phyloP scores from a whole-genome alignment of 2,113 vertebrate species.

The Sminthopsis crassicaudata region DNA sequence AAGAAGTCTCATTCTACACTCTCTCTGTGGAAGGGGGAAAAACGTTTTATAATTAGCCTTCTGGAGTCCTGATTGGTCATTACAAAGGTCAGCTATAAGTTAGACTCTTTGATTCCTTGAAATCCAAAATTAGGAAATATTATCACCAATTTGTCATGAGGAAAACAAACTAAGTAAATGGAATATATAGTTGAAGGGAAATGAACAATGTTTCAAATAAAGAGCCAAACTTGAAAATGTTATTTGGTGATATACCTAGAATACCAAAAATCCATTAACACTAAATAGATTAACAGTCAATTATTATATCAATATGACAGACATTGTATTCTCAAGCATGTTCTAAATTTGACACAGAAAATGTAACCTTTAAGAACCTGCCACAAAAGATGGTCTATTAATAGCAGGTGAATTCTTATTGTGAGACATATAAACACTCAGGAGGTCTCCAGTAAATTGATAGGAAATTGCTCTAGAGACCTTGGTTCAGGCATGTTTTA shows the following conservation, averaged over 20 bases:
- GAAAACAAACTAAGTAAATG: not conserved
- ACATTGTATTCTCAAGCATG: slow-evolving; percentile 33
- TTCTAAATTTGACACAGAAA: slow-evolving; percentile 28
- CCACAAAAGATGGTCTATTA: not conserved
- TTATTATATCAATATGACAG: slow-evolving; percentile 1
- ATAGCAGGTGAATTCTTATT: slow-evolving; percentile 33
- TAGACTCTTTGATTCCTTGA: not conserved
- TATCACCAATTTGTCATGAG: not conserved
- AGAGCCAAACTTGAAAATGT: not conserved
- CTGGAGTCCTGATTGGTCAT: not conserved
- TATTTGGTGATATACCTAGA: not conserved
- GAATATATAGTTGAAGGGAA: not conserved
- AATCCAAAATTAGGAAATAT: not conserved
- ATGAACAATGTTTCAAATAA: not conserved
- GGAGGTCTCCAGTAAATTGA: slow-evolving; percentile 13
- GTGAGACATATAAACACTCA: slow-evolving; percentile 46
- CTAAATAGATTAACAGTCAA: not conserved
- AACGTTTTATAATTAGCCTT: not conserved
- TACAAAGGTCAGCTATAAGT: not conserved
- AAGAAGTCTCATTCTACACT: not conserved
- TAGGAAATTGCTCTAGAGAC: slow-evolving; percentile 7
- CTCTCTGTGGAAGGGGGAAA: not conserved
- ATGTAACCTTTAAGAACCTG: slow-evolving; percentile 44
- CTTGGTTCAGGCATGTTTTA: slow-evolving; percentile 49
- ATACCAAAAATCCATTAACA: not conserved